Evolutionary conservation across 2,888 invertebrate species (phyloP), one percentile per base, ranked within the genome.

Genomic region (Drosophila buzzatii): DNA sequence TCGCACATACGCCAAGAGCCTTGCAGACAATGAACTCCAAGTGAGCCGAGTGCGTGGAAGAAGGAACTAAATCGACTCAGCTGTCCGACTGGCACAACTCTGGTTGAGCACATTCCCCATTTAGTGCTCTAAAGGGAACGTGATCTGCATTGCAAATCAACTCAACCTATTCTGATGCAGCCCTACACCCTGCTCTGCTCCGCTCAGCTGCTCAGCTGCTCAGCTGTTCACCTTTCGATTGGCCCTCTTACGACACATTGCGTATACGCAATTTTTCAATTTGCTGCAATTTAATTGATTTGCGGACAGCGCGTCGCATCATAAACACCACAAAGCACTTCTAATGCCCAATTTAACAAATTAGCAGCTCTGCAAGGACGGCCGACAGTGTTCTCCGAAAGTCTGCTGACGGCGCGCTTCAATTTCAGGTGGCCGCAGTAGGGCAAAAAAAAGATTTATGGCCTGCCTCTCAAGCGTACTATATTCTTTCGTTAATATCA

Each of bases 1-100:
- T 59, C 51, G 42, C 63, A 64, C 69, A 81, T 71, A 67, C 56
- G 58, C 49, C 64, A 64, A 78, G 66, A 68, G 62, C 64, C 61
- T 72, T 63, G 35, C 66, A 74, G 80, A 75, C 70, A 81, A 81
- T 81, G 79, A 81, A 81, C 81, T 78, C 70, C 39, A 70, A 47
- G 57, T 56, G 37, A 56, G 61, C 35, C 37, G 55, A 62, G 35
- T 49, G 51, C n/a, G 18, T 9, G n/a, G 18, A 16, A 23, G n/a
- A 27, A 12, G 49, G 16, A 45, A 33, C 45, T 37, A 18, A 49
- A 37, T 45, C 49, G 57, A 68, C 44, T 62, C 45, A 66, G 59
- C 39, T 41, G 9, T 27, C 27, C 9, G 56, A 68, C 18, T 64
- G 44, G 12, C 51, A 58, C 9, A 20, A 27, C 64, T 69, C 58